phyloP scores from a whole-genome alignment of 2,888 invertebrate species.

The Parapristionchus giblindavisi region DNA sequence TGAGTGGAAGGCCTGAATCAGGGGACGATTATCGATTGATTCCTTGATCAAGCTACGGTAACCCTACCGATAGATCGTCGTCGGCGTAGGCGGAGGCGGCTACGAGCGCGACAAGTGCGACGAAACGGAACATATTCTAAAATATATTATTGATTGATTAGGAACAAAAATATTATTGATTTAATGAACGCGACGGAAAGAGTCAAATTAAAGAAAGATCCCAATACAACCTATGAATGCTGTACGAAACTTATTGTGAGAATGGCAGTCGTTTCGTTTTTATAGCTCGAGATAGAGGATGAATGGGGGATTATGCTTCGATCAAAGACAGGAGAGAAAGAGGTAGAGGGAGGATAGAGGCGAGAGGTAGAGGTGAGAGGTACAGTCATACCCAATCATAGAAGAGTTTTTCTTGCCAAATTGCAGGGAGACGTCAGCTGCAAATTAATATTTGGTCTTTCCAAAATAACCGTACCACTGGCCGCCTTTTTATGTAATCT shows the following conservation, averaged over 20 bases:
- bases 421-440: too few relatives aligned
- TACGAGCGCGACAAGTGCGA: conserved; percentile 21
- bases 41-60: neutral
- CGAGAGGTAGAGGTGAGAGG: conserved; percentile 1
- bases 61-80: neutral
- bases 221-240: too few relatives aligned
- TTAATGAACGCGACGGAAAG: neutral
- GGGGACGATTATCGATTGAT: neutral
- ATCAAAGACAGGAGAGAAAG: conserved; percentile 2
- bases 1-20: conserved; percentile 1
- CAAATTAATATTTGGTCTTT: too few relatives aligned
- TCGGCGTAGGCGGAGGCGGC: conserved; percentile 26
- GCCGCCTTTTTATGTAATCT: too few relatives aligned
- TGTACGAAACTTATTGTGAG: neutral
- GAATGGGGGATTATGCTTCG: too few relatives aligned
- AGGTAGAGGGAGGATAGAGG: neutral
- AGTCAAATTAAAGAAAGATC: too few relatives aligned
- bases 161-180: neutral
- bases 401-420: too few relatives aligned
- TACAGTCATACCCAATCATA: conserved; percentile 28
- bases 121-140: conserved; percentile 17
- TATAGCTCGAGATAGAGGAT: neutral
- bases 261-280: neutral
- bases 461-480: too few relatives aligned
- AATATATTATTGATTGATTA: neutral